Percentiles rank a stretch among this genome's conserved stretches.
Conservation (phyloP, 2,797 vertebrate genomes). For the Oreochromis grahami region DNA sequence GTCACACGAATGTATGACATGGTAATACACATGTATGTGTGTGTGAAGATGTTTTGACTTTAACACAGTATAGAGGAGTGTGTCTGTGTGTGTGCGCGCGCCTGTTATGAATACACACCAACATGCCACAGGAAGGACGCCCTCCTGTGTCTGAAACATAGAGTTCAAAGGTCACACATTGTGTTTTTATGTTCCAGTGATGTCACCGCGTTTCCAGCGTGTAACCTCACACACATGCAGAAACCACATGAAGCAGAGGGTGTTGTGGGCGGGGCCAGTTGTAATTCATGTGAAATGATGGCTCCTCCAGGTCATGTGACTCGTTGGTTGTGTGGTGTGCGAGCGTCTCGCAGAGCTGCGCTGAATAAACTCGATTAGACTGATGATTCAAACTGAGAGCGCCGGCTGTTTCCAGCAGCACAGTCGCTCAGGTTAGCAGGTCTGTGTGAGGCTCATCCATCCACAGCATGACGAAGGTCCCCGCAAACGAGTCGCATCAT, state of each 20-base stretch:
- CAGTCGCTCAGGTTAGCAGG: background rate
- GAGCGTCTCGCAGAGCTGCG: background rate
- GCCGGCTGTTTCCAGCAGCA: background rate
- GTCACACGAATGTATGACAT: background rate
- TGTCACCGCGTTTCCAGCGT: background rate
- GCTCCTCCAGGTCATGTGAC: background rate
- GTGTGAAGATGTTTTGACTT: background rate
- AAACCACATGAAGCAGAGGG: background rate
- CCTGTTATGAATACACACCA: background rate
- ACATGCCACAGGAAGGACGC: background rate
- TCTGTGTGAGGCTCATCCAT: background rate
- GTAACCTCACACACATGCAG: background rate
- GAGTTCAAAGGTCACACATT: background rate
- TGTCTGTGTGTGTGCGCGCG: background rate
- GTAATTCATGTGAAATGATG: background rate
- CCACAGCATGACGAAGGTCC: background rate
- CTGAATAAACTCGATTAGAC: background rate
- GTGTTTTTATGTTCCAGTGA: background rate
- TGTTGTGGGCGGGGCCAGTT: background rate
- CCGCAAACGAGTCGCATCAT: background rate
- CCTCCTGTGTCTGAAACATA: background rate
- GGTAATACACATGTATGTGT: background rate
- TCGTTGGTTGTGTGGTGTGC: background rate
- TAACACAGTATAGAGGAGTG: background rate
- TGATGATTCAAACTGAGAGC: background rate